phyloP scores from a whole-genome alignment of 2,888 invertebrate genomes.

The Hetaerina titia region DNA sequence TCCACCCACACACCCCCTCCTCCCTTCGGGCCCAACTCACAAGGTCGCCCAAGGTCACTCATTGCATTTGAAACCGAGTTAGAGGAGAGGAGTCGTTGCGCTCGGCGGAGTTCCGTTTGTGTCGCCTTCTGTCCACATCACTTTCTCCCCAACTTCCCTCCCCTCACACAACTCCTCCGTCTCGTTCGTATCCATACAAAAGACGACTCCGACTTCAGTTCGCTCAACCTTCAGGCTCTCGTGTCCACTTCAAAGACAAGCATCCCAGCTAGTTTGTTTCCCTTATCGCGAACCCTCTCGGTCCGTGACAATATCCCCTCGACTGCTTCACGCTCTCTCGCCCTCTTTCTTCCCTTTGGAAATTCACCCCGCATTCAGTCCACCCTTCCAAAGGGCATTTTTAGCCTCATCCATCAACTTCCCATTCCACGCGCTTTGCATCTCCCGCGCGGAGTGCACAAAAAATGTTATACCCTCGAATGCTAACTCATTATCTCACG shows the following conservation, averaged over 20 bases:
- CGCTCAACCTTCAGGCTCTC: not conserved
- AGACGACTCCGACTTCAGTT: not conserved
- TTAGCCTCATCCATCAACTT: too few species aligned
- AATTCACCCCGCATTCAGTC: too few species aligned
- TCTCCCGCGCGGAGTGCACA: too few species aligned
- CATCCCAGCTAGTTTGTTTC: not conserved
- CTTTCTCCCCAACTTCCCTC: not conserved
- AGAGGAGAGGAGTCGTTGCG: not conserved
- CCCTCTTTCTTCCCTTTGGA: not conserved
- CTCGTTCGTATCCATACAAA: not conserved
- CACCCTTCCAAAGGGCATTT: too few species aligned
- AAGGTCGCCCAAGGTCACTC: slow-evolving; percentile 15
- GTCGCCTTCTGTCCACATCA: not conserved
- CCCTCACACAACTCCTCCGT: not conserved
- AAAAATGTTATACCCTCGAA: too few species aligned
- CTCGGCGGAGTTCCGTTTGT: not conserved
- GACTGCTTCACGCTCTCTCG: not conserved
- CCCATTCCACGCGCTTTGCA: too few species aligned
- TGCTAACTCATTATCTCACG: too few species aligned
- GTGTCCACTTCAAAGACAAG: too few species aligned
- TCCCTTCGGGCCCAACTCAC: not conserved
- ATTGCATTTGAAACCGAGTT: not conserved
- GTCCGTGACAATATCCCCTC: not conserved
- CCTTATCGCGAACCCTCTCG: not conserved
- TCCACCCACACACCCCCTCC: not conserved